Base-by-base conservation (phyloP, 2,113 vertebrate genomes). In the Channa argus region DNA sequence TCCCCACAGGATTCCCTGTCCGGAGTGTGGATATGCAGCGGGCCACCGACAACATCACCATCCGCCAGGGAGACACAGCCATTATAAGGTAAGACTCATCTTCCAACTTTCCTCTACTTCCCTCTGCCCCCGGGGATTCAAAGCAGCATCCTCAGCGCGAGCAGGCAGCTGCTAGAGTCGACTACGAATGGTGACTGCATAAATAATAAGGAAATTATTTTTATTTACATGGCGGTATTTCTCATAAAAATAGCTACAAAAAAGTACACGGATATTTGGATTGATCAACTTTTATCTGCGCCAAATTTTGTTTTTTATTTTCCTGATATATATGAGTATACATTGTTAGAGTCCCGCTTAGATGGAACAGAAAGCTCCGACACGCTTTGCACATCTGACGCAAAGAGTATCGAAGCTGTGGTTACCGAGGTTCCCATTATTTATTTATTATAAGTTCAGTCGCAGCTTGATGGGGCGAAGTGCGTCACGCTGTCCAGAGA, bases 1-100 rank as follows among this genome's bases (percentile, higher is more conserved):
- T 99, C 87, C 97, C 97, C 89, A 97, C 97, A 98, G 98, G 97
- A 93, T 96, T 99, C 94, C 97, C 97, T 38, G 97, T 99, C 92
- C 96, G 96, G 92, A 98, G 97, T 93, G 97, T 97, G 96, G 97
- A 99, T 95, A 97, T 97, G 95, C 97, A 96, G 94, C 96, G 96
- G 88, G 95, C 97, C 87, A 98, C 96, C 63, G 98, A 99, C 95
- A 99, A 99, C 97, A 99, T 99, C 95, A 99, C 98, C 90, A 97
- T 99, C 94, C 96, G 98, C 86, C 98, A 99, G 94, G 98, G 98
- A 80, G 97, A 99, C 93, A 99, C 97, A 41, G 98, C 98, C 85
- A 95, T 99, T 62, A 97, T 99, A 95, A 97, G 98, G 98, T 99
- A 98, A 93, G 94, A 80, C 55, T 51, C 63, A 0, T 49, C 61